A percentile compares a stretch with the other conserved stretches of the same genome.
Conservation (phyloP, 1,140 invertebrate species). For the Scaptomyza graminum region DNA sequence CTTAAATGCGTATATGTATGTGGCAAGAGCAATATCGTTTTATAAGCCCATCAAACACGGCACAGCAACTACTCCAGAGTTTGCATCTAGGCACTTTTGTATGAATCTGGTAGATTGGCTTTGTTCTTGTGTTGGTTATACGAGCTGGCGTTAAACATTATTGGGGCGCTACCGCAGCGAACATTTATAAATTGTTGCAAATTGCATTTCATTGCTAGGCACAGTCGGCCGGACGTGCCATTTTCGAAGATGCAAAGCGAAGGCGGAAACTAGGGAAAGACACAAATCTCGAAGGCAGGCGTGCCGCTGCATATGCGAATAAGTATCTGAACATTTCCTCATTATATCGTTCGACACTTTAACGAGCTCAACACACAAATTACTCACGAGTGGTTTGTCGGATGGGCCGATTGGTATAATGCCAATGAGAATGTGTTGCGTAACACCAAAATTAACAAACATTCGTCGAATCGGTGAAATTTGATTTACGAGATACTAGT, state of each 20-base stretch:
- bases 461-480: conserved; percentile 67
- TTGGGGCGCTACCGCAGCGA: conserved; percentile 37
- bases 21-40: conserved; percentile 28
- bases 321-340: conserved; percentile 54
- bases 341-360: conserved; percentile 74
- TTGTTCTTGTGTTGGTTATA: conserved; percentile 39
- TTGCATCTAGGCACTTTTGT: conserved; percentile 26
- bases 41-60: conserved; percentile 55
- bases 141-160: conserved; percentile 67
- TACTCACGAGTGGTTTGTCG: conserved; percentile 58
- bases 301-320: conserved; percentile 71
- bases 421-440: conserved; percentile 66
- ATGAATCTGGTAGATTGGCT: conserved; percentile 38
- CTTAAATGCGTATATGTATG: conserved; percentile 11
- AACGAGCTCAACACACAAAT: conserved; percentile 78
- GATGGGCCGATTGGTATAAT: conserved; percentile 16
- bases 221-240: conserved; percentile 61
- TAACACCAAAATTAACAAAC: conserved; percentile 81
- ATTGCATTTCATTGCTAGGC: conserved; percentile 63
- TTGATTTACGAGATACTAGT: conserved; percentile 64
- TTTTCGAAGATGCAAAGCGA: conserved; percentile 51
- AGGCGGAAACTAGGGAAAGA: conserved; percentile 26
- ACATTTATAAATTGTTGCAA: conserved; percentile 81
- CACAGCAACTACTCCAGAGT: conserved; percentile 46
- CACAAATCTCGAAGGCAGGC: conserved; percentile 49